Base-by-base conservation (phyloP, 2,113 vertebrate species). In the Stercorarius parasiticus region DNA sequence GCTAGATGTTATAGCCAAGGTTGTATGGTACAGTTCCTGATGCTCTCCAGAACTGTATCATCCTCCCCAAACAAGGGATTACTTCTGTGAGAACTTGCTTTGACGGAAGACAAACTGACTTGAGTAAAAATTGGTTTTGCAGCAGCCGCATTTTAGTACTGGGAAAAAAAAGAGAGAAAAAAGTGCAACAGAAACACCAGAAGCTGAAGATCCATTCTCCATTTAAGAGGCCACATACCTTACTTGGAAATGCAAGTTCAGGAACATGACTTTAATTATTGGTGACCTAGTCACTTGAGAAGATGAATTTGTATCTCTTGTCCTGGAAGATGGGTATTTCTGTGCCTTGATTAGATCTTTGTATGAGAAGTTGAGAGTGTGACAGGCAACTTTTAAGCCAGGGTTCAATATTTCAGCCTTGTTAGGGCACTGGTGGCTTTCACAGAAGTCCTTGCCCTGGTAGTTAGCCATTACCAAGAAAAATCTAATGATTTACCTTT, bases 401-500 rank as follows among this genome's bases (percentile, higher is more conserved):
- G 53, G 12, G 36, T 78, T 91, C 43, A 42, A 0, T 59, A 49
- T 83, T 91, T 78, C 67, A 81, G 38, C n/a, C 19, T 53, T 67
- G n/a, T 42, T 82, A 53, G 38, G 34, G 32, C n/a, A 29, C 62
- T 2, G 14, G 22, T 58, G 40, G 27, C 76, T 95, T 86, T 83
- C 23, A 45, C 59, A 50, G 42, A 79, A 92, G 45, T 86, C 67
- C 58, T 66, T 88, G 74, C 40, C 43, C 34, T 92, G 36, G 49
- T 80, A 77, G 88, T 96, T 96, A 91, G 88, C 77, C 52, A 86
- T 96, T 96, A 88, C 80, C 67, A 79, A 55, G 59, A 47, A 12
- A 36, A 50, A 67, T 81, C 59, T 96, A 94, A 95, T 97, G 67
- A 94, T 96, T 95, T 96, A 95, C 95, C n/a, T 70, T 84, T 62